These are phyloP conservation scores for Nephila pilipes DNA, from an alignment of 1,140 invertebrate species.

Conservation along the genomic window DNA sequence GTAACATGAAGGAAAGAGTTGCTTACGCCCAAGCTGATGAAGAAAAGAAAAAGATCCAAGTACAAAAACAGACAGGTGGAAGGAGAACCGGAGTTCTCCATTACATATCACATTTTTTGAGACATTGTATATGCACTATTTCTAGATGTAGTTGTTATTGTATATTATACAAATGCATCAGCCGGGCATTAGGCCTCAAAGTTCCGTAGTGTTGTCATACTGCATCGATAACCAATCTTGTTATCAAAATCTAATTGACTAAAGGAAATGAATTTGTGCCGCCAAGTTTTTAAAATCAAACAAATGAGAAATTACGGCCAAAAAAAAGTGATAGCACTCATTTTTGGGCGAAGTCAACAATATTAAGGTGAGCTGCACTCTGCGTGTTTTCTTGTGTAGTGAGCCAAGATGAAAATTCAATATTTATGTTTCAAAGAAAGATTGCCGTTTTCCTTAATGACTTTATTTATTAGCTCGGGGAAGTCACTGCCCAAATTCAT, in stretches of 20 bases:
- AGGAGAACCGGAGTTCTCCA: slow-evolving; percentile 77
- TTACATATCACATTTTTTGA: slow-evolving; percentile 77
- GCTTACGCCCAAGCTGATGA: slow-evolving; percentile 76
- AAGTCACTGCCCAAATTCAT: slow-evolving; percentile 61
- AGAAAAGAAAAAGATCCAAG: slow-evolving; percentile 69
- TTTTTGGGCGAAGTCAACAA: slow-evolving; percentile 37
- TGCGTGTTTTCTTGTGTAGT: slow-evolving; percentile 1
- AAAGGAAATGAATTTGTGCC: slow-evolving; percentile 63
- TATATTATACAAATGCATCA: slow-evolving; percentile 77
- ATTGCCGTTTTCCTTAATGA: background rate
- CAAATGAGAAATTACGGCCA: slow-evolving; percentile 26
- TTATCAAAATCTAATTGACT: slow-evolving; percentile 61
- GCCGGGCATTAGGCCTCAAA: slow-evolving; percentile 75
- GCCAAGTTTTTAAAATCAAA: slow-evolving; percentile 67
- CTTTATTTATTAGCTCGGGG: background rate
- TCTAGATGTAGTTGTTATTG: slow-evolving; percentile 77
- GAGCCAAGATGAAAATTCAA: background rate
- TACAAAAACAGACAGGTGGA: slow-evolving; percentile 76
- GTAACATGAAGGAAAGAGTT: slow-evolving; percentile 75
- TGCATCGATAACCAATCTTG: slow-evolving; percentile 72
- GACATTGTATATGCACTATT: slow-evolving; percentile 77
- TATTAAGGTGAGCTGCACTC: slow-evolving; percentile 65
- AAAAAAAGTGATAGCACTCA: slow-evolving; percentile 56
- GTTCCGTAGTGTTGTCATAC: slow-evolving; percentile 76
- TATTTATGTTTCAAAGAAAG: background rate